Conservation (phyloP, 2,113 vertebrate species). For the Himantopus leucocephalus region DNA sequence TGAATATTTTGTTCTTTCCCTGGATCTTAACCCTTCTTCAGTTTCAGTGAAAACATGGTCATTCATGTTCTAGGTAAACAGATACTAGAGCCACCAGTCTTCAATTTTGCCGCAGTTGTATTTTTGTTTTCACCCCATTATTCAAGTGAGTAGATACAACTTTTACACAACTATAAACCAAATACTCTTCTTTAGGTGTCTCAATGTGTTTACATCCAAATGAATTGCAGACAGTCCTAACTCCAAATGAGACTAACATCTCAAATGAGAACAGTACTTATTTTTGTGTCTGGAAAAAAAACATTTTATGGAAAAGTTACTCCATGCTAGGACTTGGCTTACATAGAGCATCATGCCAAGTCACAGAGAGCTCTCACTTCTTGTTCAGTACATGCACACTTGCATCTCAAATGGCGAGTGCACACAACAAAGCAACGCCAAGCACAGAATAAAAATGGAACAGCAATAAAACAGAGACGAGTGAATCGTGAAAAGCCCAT, state of each 20-base stretch:
- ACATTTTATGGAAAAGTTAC: not conserved
- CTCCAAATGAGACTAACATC: not conserved
- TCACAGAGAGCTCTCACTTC: not conserved
- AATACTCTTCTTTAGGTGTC: not conserved
- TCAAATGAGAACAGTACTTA: not conserved
- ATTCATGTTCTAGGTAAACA: not conserved
- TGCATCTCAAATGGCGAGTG: not conserved
- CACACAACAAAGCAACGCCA: not conserved
- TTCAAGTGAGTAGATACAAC: not conserved
- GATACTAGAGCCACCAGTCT: not conserved
- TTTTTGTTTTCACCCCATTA: not conserved
- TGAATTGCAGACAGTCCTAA: not conserved
- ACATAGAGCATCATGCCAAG: not conserved
- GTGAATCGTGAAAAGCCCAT: slow-evolving; percentile 11
- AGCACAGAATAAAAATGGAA: slow-evolving; percentile 9
- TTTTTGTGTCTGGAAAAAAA: not conserved
- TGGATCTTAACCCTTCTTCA: not conserved
- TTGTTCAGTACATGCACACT: not conserved
- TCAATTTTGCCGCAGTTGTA: not conserved
- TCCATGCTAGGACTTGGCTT: not conserved
- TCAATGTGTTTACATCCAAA: not conserved
- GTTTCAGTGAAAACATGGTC: not conserved
- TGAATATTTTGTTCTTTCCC: not conserved
- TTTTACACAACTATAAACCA: not conserved
- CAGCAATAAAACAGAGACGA: not conserved